Base-by-base conservation (phyloP, 2,888 invertebrate genomes). In the Calliopum simillimum region DNA sequence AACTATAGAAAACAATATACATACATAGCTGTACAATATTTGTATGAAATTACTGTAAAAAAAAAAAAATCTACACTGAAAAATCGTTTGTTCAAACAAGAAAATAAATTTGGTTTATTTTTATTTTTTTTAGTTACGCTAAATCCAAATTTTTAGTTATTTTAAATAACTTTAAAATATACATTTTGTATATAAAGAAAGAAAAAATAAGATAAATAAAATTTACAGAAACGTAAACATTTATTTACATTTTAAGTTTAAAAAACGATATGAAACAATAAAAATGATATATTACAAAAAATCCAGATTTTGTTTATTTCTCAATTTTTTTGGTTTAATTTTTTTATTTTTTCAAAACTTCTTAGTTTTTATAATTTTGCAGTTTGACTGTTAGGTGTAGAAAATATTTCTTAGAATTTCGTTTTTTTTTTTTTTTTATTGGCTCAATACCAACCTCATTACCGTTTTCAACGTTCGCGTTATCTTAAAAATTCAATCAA, bases 101-200 rank as follows among this genome's bases (percentile, higher is more conserved):
- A 33, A 63, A 14, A 46, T n/a, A 19, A 41, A 51, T 69, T 43
- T 59, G 19, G n/a, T 67, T 64, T 49, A 47, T 53, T 59, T 44
- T 33, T 65, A 63, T 65, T 66, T 25, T 59, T 69, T 73, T 58
- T 53, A 58, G 47, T 41, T 72, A 51, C 68, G 41, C 55, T 55
- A 62, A 67, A 67, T 64, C 70, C 59, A 66, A 74, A 68, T 74
- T 74, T 73, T 77, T 79, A 80, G 80, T 81, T 81, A 80, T 80
- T 80, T 77, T 71, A 81, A 80, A 80, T 80, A 80, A 80, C 81
- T 81, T 78, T 81, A 80, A 80, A 80, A 63, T 16, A 13, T 49
- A 46, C 21, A 62, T 62, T n/a, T 11, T 58, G 49, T 46, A 61
- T 21, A 44, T 53, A 62, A 21, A 56, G 55, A 25, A 62, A 71